Evolutionary conservation across 2,113 vertebrate genomes (phyloP).

Genomic region (Labrus mixtus): DNA sequence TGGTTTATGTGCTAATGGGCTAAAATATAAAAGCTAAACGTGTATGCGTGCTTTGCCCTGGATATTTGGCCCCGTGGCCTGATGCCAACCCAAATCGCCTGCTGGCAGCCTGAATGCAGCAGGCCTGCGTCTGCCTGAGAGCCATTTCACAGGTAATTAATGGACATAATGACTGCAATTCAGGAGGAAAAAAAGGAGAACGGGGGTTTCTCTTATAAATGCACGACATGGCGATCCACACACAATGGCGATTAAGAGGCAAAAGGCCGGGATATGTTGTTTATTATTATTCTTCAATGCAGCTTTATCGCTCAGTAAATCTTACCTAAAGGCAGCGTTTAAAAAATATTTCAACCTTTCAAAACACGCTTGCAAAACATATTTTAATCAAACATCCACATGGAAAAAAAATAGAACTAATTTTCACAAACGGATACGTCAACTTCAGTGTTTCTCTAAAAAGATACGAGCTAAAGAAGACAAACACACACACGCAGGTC

Average conservation of each 20-base stretch:
- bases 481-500: neutral
- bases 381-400: neutral
- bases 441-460: neutral
- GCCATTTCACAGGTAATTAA: conserved; percentile 86
- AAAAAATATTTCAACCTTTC: conserved; percentile 15
- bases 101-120: conserved; percentile 62
- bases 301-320: conserved; percentile 1
- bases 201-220: conserved; percentile 25
- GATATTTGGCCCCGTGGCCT: conserved; percentile 50
- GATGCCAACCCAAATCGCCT: conserved; percentile 52
- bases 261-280: neutral
- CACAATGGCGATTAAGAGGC: conserved; percentile 22
- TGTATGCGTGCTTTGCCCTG: conserved; percentile 29
- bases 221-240: conserved; percentile 39
- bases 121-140: conserved; percentile 56
- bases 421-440: neutral
- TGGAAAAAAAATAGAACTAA: neutral
- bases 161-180: conserved; percentile 80
- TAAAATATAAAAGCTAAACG: conserved; percentile 41
- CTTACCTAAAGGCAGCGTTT: neutral
- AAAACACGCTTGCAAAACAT: neutral
- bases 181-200: conserved; percentile 14
- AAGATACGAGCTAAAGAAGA: neutral
- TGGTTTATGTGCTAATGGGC: conserved; percentile 30
- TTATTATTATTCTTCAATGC: neutral